Evolutionary conservation across 2,888 invertebrate genomes (phyloP), one percentile per base, ranked within the genome.

Genomic region (Gryllus longicercus): DNA sequence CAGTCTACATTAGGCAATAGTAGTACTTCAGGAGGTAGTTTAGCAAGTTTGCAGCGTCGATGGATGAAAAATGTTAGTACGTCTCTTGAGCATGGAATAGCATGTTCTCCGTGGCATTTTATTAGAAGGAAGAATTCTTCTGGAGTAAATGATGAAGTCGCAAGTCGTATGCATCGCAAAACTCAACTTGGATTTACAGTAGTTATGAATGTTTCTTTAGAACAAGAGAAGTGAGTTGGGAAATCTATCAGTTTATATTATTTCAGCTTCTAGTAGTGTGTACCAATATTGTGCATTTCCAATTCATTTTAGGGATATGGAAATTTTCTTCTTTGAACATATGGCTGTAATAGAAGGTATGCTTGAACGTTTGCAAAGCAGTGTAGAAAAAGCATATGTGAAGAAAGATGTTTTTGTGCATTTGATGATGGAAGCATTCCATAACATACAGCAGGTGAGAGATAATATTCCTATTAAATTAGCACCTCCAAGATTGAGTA

Each of bases 271-370:
- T 38, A 38, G 8, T 38, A 8, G 1, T 38, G 38, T 38, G 38
- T 38, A 4, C 8, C 38, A 38, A 38, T 38, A 38, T 38, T 38
- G 38, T 38, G 8, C 38, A 38, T 38, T 38, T 38, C 38, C 38
- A 38, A 38, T 38, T 38, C 38, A 38, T 38, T 38, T 38, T 83
- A 92, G 92, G 85, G 90, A 92, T 84, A 90, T 94, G 88, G 91
- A 94, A 83, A 89, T 91, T 77, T 93, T 93, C 82, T 91, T 95
- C 84, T 91, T 95, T 87, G 95, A 96, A 83, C 95, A 96, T 85
- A 93, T 94, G 78, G 91, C 92, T 0, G 88, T 94, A 80, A 85
- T 95, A 18, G 94, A 95, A 85, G 90, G 93, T 16, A 89, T 94
- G 86, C 87, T 95, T 77, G 92, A 92, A 85, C 90, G 94, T 49